Evolutionary conservation across 2,797 vertebrate genomes (phyloP).

Genomic region (Micromesistius poutassou): DNA sequence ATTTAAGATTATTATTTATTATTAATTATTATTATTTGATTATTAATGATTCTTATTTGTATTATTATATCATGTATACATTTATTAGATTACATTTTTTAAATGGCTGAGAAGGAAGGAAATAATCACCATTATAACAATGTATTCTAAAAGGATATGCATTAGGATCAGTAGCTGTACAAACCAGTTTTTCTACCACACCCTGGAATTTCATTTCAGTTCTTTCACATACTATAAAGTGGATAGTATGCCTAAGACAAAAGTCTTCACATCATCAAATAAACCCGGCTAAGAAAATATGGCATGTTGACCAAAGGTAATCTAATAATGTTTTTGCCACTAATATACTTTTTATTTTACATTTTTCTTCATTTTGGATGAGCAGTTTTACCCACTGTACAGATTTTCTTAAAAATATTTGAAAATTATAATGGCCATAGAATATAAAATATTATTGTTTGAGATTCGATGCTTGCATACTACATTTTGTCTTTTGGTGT

Average conservation of each 20-base stretch:
- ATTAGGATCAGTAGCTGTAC: neutral
- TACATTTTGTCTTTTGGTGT: conserved; percentile 38
- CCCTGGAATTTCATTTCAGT: neutral
- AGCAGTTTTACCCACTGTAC: too few species aligned
- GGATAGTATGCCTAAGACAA: too few species aligned
- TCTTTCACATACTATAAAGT: neutral
- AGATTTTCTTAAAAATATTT: too few species aligned
- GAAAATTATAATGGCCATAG: too few species aligned
- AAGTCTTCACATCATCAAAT: too few species aligned
- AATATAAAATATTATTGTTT: neutral
- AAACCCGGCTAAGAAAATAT: too few species aligned
- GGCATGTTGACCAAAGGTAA: too few species aligned
- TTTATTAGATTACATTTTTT: neutral
- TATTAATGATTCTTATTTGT: too few species aligned
- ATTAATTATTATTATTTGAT: neutral
- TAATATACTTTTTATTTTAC: too few species aligned
- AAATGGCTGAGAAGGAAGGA: neutral
- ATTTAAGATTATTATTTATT: neutral
- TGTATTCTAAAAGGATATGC: neutral
- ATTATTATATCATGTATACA: neutral
- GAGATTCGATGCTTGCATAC: neutral
- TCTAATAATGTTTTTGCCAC: too few species aligned
- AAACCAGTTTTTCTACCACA: neutral
- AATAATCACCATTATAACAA: neutral
- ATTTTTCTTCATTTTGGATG: too few species aligned